A percentile compares a stretch with the other conserved stretches of the same genome.
Conservation (phyloP, 35 echinoderm and acorn worm genomes). For the Stichopus chloronotus region DNA sequence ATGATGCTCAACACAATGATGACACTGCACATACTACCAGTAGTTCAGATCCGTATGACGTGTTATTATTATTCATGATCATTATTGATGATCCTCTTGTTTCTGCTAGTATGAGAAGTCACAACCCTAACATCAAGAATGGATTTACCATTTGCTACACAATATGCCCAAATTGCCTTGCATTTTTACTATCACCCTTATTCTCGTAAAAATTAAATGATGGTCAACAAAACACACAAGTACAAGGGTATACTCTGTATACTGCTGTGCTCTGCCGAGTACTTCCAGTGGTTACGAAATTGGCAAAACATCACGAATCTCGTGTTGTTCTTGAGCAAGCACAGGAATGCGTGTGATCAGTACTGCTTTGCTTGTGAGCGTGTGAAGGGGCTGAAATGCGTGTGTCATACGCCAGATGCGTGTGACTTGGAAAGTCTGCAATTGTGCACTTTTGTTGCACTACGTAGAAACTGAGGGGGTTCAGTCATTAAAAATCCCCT, state of each 20-base stretch:
- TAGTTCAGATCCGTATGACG: not conserved
- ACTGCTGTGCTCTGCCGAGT: no score
- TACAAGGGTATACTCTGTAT: not conserved
- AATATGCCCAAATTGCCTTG: no score
- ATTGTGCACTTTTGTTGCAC: no score
- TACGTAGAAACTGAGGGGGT: no score
- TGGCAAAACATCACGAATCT: slow-evolving; percentile 12
- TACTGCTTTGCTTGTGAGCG: slow-evolving; percentile 9
- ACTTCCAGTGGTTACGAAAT: not conserved
- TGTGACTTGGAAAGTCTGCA: slow-evolving; percentile 29
- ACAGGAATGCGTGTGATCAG: not conserved
- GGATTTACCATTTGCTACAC: slow-evolving; percentile 16
- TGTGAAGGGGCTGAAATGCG: slow-evolving; percentile 16
- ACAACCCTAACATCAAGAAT: not conserved
- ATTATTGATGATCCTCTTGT: not conserved
- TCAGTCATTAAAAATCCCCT: no score
- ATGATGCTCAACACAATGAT: not conserved
- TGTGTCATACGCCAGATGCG: not conserved
- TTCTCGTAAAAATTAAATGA: slow-evolving; percentile 2
- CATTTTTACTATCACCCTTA: not conserved
- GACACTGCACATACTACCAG: no score
- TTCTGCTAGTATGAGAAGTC: slow-evolving; percentile 5
- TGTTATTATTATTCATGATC: not conserved
- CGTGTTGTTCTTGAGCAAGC: not conserved
- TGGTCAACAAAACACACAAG: not conserved